phyloP scores from a whole-genome alignment of 2,113 vertebrate species.

The Pongo abelii region DNA sequence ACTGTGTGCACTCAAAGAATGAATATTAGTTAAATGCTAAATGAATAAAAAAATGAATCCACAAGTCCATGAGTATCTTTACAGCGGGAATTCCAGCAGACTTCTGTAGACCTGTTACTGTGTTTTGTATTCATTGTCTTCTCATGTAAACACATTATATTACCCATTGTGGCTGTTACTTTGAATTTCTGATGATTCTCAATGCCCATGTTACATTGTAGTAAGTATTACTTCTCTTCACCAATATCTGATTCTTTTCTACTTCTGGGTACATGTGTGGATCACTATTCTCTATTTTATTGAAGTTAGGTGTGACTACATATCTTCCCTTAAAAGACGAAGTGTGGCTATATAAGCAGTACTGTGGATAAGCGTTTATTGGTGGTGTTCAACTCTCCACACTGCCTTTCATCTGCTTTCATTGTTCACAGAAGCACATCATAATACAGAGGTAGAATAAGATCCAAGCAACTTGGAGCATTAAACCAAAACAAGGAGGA shows the following conservation, averaged over 20 bases:
- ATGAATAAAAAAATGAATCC: neutral
- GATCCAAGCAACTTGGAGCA: neutral
- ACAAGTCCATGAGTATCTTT: neutral
- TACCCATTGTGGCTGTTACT: neutral
- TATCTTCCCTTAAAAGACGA: neutral
- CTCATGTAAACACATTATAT: neutral
- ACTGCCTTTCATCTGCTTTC: neutral
- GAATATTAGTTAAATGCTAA: neutral
- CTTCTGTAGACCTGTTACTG: neutral
- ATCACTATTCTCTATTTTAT: neutral
- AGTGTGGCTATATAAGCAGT: neutral
- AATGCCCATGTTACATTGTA: neutral
- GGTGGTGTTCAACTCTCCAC: neutral
- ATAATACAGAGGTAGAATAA: neutral
- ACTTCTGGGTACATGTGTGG: neutral
- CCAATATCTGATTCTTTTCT: neutral
- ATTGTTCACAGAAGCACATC: neutral
- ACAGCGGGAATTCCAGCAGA: neutral
- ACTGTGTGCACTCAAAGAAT: neutral
- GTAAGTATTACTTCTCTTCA: neutral
- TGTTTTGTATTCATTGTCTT: neutral
- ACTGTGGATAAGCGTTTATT: neutral
- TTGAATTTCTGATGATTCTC: neutral
- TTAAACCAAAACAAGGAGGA: neutral
- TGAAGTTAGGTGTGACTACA: neutral